A percentile compares a stretch with the other conserved stretches of the same genome.
These are phyloP conservation scores for Uropetala carovei DNA, from an alignment of 2,888 invertebrate species.

Conservation along the genomic window DNA sequence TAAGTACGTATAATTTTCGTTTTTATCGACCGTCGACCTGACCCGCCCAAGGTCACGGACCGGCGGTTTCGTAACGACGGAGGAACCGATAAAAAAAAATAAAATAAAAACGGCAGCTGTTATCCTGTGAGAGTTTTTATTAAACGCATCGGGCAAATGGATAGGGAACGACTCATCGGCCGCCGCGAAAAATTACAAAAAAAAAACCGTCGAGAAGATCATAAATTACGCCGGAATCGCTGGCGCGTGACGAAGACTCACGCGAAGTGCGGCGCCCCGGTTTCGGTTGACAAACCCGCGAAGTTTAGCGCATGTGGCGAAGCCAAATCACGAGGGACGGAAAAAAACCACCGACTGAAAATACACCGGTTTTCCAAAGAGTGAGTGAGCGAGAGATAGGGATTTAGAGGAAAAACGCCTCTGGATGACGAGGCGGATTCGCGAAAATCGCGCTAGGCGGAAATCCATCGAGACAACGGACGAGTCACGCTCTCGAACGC, in stretches of 20 bases:
- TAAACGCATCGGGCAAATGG: neutral
- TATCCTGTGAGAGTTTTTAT: neutral
- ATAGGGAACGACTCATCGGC: neutral
- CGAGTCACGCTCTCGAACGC: neutral
- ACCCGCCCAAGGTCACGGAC: neutral
- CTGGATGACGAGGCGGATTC: neutral
- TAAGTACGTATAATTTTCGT: neutral
- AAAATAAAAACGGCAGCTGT: neutral
- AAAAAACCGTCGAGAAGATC: neutral
- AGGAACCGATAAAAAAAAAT: neutral
- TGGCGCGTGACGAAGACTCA: neutral
- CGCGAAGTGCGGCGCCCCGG: neutral
- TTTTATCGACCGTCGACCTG: neutral
- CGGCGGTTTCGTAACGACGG: too few relatives aligned
- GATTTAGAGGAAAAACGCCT: neutral
- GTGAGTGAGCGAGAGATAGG: too few relatives aligned
- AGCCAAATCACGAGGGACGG: neutral
- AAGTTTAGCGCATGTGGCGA: neutral
- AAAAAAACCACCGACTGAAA: neutral
- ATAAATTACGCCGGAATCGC: neutral
- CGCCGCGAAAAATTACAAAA: neutral
- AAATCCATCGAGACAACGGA: conserved; percentile 17
- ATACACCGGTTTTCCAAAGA: neutral
- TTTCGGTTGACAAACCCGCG: neutral
- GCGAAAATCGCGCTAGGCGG: conserved; percentile 7